Evolutionary conservation across 2,797 vertebrate genomes (phyloP).

Genomic region (Myotis myotis): DNA sequence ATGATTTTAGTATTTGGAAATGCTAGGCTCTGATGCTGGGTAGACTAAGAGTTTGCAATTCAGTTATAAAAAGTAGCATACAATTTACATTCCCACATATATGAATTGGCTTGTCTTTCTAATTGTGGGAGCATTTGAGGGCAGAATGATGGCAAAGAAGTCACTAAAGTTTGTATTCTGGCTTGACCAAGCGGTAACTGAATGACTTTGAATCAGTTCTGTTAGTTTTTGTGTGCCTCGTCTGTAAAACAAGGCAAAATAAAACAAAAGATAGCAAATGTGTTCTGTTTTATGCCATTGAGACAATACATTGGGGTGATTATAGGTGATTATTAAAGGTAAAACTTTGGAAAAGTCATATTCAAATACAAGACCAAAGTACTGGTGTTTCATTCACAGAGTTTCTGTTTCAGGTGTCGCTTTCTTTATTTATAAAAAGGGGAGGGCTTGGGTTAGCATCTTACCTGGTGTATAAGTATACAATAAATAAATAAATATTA

Average conservation of each 20-base stretch:
- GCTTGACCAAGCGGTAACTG: not conserved
- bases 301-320: not conserved
- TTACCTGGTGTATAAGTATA: not conserved
- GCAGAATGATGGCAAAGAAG: not conserved
- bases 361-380: not conserved
- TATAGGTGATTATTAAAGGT: not conserved
- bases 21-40: not conserved
- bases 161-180: not conserved
- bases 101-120: not conserved
- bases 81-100: not conserved
- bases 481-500: not conserved
- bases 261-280: not conserved
- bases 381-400: not conserved
- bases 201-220: not conserved
- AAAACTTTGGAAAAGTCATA: not conserved
- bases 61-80: not conserved
- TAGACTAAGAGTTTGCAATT: not conserved
- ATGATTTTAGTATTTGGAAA: slow-evolving; percentile 35
- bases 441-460: not conserved
- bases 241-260: slow-evolving; percentile 24
- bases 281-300: not conserved
- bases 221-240: not conserved
- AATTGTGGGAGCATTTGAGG: not conserved
- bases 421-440: not conserved
- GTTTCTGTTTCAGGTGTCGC: not conserved